Evolutionary conservation across 2,113 vertebrate species (phyloP).

Genomic region (Phrynosoma blainvillii): DNA sequence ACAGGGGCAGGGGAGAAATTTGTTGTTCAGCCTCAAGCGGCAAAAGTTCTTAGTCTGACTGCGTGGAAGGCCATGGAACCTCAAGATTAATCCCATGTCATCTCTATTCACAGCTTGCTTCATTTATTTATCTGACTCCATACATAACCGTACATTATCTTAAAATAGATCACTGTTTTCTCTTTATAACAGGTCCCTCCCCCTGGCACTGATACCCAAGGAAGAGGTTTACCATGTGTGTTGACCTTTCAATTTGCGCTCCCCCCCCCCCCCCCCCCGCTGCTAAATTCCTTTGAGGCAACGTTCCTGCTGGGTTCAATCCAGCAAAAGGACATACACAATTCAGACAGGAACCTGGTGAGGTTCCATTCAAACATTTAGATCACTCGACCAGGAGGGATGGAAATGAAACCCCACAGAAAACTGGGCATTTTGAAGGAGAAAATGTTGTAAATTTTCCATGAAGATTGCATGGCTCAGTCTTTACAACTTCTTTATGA

Average conservation of each 20-base stretch:
- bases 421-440: background rate
- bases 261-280: no score
- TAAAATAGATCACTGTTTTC: background rate
- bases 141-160: background rate
- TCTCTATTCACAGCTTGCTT: background rate
- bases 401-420: conserved; percentile 8
- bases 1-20: no score
- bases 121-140: conserved; percentile 23
- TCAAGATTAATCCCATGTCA: conserved; percentile 1
- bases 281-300: conserved; percentile 22
- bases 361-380: conserved; percentile 5
- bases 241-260: conserved; percentile 31
- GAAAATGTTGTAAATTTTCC: background rate
- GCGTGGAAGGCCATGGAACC: background rate
- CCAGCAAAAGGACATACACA: background rate
- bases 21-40: no score
- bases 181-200: conserved; percentile 16
- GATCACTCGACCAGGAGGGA: background rate
- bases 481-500: background rate
- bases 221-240: conserved; percentile 12
- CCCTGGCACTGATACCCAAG: background rate
- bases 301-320: conserved; percentile 3
- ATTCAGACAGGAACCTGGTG: conserved; percentile 19
- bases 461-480: background rate
- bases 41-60: no score